These are phyloP conservation scores for Diogma glabrata DNA, from an alignment of 2,888 invertebrate species.

Conservation along the genomic window DNA sequence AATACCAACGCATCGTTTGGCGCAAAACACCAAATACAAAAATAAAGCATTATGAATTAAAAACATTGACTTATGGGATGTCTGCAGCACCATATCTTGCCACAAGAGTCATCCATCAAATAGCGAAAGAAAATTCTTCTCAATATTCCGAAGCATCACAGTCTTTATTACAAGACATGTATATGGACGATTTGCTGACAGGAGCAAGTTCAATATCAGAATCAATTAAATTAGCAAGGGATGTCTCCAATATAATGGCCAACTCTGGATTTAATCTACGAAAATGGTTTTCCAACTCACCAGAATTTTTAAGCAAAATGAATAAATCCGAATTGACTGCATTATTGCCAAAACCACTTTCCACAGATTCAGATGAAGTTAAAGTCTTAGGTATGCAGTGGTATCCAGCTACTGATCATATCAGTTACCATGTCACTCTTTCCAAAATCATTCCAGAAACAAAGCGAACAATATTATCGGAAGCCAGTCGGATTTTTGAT, in stretches of 20 bases:
- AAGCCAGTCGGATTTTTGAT: background rate
- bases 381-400: background rate
- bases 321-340: background rate
- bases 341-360: background rate
- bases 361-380: background rate
- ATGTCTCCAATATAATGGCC: background rate
- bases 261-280: background rate
- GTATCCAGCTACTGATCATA: background rate
- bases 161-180: background rate
- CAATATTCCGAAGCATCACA: background rate
- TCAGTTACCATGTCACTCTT: too few relatives aligned
- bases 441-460: background rate
- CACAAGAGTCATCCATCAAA: background rate
- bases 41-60: background rate
- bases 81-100: background rate
- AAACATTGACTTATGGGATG: background rate
- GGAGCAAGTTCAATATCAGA: too few relatives aligned
- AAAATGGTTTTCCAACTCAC: background rate
- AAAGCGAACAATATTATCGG: background rate
- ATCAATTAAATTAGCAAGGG: background rate
- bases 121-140: background rate
- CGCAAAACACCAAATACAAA: background rate
- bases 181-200: too few relatives aligned
- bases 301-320: too few relatives aligned
- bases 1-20: background rate